phyloP scores from a whole-genome alignment of 2,113 vertebrate genomes.

The Dromiciops gliroides region DNA sequence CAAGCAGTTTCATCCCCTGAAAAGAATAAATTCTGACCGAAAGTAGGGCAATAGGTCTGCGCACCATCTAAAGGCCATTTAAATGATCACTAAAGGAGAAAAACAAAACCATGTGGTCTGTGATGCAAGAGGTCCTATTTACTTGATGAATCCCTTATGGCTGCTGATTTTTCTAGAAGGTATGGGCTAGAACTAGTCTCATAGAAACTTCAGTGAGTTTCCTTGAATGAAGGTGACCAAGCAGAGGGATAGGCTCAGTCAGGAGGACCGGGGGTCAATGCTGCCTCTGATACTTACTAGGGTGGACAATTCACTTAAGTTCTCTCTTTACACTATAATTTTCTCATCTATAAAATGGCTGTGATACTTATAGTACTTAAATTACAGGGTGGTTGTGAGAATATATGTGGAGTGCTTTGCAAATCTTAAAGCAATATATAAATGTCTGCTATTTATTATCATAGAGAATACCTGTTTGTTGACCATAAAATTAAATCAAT shows the following conservation, averaged over 20 bases:
- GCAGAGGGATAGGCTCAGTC: neutral
- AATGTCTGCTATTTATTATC: neutral
- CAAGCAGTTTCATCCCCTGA: neutral
- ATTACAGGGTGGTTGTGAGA: neutral
- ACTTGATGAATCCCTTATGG: neutral
- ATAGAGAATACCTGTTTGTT: neutral
- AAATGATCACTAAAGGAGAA: slow-evolving; percentile 4
- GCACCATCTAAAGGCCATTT: neutral
- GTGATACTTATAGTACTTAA: neutral
- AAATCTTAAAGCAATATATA: neutral
- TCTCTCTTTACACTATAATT: neutral
- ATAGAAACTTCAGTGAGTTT: neutral
- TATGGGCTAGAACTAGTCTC: neutral
- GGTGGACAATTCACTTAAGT: neutral
- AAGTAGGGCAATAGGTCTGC: neutral
- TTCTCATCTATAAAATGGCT: neutral
- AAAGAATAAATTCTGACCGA: neutral
- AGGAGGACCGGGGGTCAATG: neutral
- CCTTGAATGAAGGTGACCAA: neutral
- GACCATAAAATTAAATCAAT: neutral
- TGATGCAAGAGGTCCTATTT: neutral
- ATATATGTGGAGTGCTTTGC: neutral
- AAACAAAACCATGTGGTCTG: neutral
- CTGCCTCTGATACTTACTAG: neutral
- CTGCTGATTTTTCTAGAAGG: neutral